phyloP scores from a whole-genome alignment of 2,888 invertebrate genomes.

The Suillia variegata region DNA sequence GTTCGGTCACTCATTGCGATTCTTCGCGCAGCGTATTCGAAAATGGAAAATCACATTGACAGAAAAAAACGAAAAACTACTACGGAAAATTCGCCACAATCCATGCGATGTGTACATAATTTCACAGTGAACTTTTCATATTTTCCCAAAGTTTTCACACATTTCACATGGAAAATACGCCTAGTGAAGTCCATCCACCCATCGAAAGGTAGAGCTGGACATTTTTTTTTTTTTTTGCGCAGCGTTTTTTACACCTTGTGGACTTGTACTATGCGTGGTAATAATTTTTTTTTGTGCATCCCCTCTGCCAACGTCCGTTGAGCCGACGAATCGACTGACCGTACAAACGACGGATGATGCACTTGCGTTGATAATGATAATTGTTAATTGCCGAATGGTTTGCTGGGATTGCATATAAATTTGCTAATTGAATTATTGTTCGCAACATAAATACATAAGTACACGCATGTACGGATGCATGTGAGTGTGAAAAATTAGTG shows the following conservation, averaged over 20 bases:
- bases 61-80: neutral
- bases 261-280: neutral
- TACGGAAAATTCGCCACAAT: neutral
- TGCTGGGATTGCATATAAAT: constrained; percentile 35
- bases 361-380: constrained; percentile 38
- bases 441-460: neutral
- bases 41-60: no score
- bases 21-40: no score
- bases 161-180: no score
- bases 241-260: neutral
- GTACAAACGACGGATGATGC: constrained; percentile 30
- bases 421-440: constrained; percentile 36
- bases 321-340: no score
- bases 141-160: no score
- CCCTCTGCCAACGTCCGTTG: no score
- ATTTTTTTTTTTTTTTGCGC: neutral
- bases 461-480: neutral
- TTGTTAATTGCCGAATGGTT: constrained; percentile 39
- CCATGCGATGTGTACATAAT: neutral
- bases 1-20: no score
- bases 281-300: no score
- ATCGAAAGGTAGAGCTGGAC: neutral
- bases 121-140: constrained; percentile 11
- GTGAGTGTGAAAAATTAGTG: neutral
- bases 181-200: no score